These are phyloP conservation scores for Tyria jacobaeae DNA, from an alignment of 2,888 invertebrate species.

Conservation along the genomic window DNA sequence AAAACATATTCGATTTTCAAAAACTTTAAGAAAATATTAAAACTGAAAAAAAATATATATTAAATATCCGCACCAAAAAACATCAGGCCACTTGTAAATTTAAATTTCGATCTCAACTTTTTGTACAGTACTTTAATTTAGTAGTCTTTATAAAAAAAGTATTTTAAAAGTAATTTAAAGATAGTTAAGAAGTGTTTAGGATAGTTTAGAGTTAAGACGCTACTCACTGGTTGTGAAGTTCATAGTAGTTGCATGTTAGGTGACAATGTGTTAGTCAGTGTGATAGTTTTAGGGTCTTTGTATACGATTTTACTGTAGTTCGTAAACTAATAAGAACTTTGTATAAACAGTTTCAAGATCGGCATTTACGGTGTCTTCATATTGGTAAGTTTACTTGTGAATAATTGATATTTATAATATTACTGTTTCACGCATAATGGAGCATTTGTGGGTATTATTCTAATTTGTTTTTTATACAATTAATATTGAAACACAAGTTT, in stretches of 20 bases:
- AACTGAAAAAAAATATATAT: slow-evolving; percentile 30
- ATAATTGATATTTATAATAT: not conserved
- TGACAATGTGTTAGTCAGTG: slow-evolving; percentile 43
- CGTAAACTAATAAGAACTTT: slow-evolving; percentile 43
- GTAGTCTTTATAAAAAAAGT: slow-evolving; percentile 35
- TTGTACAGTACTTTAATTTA: slow-evolving; percentile 5
- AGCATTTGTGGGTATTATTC: no score
- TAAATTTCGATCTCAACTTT: slow-evolving; percentile 34
- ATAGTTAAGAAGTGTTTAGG: slow-evolving; percentile 42
- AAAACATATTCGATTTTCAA: slow-evolving; percentile 10
- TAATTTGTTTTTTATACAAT: not conserved
- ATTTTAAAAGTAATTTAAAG: slow-evolving; percentile 41
- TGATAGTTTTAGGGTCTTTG: slow-evolving; percentile 53
- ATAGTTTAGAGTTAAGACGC: slow-evolving; percentile 52
- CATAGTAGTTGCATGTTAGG: slow-evolving; percentile 54
- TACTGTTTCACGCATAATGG: no score
- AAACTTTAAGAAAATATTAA: slow-evolving; percentile 25
- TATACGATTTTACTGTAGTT: slow-evolving; percentile 55
- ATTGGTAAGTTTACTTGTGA: slow-evolving; percentile 43
- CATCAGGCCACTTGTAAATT: slow-evolving; percentile 10
- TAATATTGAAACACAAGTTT: not conserved
- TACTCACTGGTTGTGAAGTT: slow-evolving; percentile 68
- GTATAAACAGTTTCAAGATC: slow-evolving; percentile 41
- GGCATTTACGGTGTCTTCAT: slow-evolving; percentile 35
- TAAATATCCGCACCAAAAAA: not conserved